These are phyloP conservation scores for Amphiprion percula DNA, from an alignment of 2,113 vertebrate genomes.

Conservation along the genomic window DNA sequence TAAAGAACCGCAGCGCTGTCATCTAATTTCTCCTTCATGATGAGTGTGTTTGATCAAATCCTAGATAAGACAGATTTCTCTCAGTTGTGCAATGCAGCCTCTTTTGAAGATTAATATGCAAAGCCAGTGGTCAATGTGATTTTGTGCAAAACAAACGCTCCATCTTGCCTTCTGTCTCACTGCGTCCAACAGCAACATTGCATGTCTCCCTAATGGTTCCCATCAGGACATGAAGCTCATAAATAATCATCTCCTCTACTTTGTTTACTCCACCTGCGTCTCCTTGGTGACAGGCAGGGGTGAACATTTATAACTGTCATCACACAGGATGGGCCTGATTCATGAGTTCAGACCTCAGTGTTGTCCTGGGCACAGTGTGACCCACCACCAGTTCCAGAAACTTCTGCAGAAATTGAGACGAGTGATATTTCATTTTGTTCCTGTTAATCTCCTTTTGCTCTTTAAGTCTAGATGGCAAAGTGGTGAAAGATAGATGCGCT, in stretches of 20 bases:
- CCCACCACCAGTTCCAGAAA: conserved; percentile 4
- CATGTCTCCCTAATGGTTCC: conserved; percentile 48
- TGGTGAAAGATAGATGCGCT: conserved; percentile 13
- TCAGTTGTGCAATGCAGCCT: conserved; percentile 3
- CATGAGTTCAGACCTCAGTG: conserved; percentile 14
- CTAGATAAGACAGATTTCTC: neutral
- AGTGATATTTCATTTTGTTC: conserved; percentile 2
- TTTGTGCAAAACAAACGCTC: conserved; percentile 16
- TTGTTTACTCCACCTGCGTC: conserved; percentile 49
- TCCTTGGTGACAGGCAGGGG: conserved; percentile 26
- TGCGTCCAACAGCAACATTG: conserved; percentile 48
- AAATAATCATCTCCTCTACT: conserved; percentile 54
- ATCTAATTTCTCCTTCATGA: conserved; percentile 6
- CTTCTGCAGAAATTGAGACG: conserved; percentile 6
- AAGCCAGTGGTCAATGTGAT: conserved; percentile 12
- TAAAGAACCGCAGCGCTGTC: neutral
- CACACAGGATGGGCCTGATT: conserved; percentile 11
- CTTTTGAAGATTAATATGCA: conserved; percentile 18
- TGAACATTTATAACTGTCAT: conserved; percentile 40
- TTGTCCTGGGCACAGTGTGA: neutral
- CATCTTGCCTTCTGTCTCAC: conserved; percentile 30
- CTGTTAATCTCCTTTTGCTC: conserved; percentile 1
- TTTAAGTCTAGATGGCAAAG: neutral
- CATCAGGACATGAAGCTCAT: conserved; percentile 50
- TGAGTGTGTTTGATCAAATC: conserved; percentile 1